Base-by-base conservation (phyloP, 2,113 vertebrate genomes). In the Lanius collurio region DNA sequence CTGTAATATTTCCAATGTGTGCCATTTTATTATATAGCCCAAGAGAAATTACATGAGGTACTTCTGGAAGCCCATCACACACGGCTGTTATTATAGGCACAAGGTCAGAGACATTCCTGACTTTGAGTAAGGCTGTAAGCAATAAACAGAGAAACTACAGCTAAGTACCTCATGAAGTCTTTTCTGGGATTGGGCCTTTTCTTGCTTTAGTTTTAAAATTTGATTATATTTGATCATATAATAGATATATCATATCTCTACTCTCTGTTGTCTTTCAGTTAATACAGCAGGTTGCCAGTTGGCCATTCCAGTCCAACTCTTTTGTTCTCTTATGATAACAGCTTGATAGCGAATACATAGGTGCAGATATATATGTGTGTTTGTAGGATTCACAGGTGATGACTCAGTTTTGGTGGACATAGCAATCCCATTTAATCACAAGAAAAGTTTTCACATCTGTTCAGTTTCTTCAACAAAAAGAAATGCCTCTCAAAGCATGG, bases 151-250 rank as follows among this genome's bases (percentile, higher is more conserved):
- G 57, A 93, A 86, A 89, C 63, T 74, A 63, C 42, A 93, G 28
- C 35, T 83, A 86, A 68, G 88, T 59, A 74, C 26, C 24, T 78
- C 15, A 47, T n/a, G 44, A 95, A 83, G 30, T 75, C 23, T 86
- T 93, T 78, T 39, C 83, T 84, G 44, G 31, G 49, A 60, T 39
- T n/a, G 27, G 44, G 37, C 39, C 44, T 95, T 56, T 68, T 53
- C 60, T 90, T 90, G 28, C 49, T 90, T 75, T 87, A 81, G 56
- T 71, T 90, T 90, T 64, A 78, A 89, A 90, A 86, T 60, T 57
- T 64, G 9, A 42, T 69, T 71, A 30, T 63, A 59, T 78, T 69
- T 63, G 35, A 56, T 77, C 31, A 42, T 44, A 63, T 56, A 10
- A 50, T 47, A 56, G 13, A 55, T 42, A 22, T 3, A 39, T 28